phyloP scores from a whole-genome alignment of 2,888 invertebrate genomes.

The Drosophila austrosaltans region DNA sequence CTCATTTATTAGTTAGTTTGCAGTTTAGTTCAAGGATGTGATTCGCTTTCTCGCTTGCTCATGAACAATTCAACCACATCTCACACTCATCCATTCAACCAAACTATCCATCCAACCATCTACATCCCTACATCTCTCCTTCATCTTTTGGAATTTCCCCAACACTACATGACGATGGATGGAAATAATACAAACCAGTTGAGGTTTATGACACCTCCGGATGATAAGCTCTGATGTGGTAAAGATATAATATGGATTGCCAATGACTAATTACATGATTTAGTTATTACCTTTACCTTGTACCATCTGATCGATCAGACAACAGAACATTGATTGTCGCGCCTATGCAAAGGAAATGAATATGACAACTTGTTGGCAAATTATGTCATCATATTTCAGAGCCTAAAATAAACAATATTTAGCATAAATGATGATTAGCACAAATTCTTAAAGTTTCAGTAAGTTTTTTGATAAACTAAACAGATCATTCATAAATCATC shows the following conservation, averaged over 20 bases:
- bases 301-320: not conserved
- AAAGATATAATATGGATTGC: constrained; percentile 3
- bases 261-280: constrained; percentile 8
- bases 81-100: not conserved
- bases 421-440: too few species aligned
- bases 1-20: constrained; percentile 7
- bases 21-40: constrained; percentile 3
- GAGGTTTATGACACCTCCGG: constrained; percentile 12
- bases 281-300: constrained; percentile 5
- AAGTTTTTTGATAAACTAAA: too few species aligned
- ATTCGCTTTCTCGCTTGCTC: not conserved
- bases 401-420: too few species aligned
- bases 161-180: not conserved
- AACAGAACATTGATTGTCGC: not conserved
- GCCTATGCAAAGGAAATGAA: too few species aligned
- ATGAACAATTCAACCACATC: not conserved
- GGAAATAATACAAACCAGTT: not conserved
- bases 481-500: too few species aligned
- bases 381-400: too few species aligned
- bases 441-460: too few species aligned
- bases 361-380: too few species aligned
- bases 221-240: not conserved
- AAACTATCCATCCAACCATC: not conserved
- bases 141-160: constrained; percentile 2
- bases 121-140: not conserved